Percentiles rank a stretch among this genome's conserved stretches.
Conservation (phyloP, 2,797 vertebrate species). For the Prionace glauca region DNA sequence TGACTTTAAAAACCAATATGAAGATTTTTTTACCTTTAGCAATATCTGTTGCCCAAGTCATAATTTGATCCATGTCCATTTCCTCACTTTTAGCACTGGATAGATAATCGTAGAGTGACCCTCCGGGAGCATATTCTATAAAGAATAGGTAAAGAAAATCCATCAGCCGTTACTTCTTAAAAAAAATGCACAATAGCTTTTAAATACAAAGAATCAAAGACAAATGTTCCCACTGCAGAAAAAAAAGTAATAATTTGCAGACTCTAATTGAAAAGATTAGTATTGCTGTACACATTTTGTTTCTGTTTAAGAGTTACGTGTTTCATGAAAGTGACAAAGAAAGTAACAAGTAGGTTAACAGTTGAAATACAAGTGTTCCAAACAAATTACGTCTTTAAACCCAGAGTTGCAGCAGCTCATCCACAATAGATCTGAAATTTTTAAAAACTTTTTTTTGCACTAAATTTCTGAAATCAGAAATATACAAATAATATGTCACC, state of each 20-base stretch:
- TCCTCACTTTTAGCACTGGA: constrained; percentile 85
- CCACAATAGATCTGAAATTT: background rate
- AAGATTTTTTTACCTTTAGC: constrained; percentile 74
- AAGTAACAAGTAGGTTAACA: background rate
- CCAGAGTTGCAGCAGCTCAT: background rate
- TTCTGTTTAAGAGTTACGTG: background rate
- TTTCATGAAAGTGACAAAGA: background rate
- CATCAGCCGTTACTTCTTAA: constrained; percentile 29
- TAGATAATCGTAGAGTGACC: constrained; percentile 90
- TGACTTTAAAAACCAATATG: background rate
- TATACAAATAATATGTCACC: background rate
- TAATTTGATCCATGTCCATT: constrained; percentile 93
- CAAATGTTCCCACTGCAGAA: background rate
- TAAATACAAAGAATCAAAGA: background rate
- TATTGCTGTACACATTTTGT: background rate
- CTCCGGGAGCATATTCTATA: constrained; percentile 85
- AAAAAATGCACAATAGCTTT: background rate
- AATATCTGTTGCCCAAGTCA: constrained; percentile 94
- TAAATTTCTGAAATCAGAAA: background rate
- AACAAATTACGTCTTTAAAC: background rate
- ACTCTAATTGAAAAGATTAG: background rate
- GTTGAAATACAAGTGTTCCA: background rate
- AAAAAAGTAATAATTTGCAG: background rate
- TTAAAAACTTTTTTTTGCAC: background rate
- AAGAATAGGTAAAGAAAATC: constrained; percentile 43